phyloP scores from a whole-genome alignment of 2,888 invertebrate genomes.

The Lasioglossum zephyrum region DNA sequence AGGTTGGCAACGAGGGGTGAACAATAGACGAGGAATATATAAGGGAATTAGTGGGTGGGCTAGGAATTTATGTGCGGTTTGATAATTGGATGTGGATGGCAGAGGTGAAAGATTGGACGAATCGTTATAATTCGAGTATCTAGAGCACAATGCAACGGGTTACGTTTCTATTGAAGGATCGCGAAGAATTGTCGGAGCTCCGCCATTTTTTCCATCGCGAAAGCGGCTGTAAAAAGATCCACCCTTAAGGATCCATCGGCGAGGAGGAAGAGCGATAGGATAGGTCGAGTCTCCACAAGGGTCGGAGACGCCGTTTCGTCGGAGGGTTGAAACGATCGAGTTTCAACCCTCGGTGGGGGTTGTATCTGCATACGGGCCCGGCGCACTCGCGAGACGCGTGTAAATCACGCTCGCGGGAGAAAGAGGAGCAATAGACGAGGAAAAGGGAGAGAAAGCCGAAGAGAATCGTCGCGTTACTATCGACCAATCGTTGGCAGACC shows the following conservation, averaged over 20 bases:
- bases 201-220: slow-evolving; percentile 65
- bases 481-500: slow-evolving; percentile 83
- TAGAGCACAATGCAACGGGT: background rate
- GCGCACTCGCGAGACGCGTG: slow-evolving; percentile 43
- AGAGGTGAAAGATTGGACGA: background rate
- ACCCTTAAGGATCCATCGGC: slow-evolving; percentile 61
- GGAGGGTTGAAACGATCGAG: slow-evolving; percentile 46
- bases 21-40: background rate
- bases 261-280: slow-evolving; percentile 71
- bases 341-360: slow-evolving; percentile 52
- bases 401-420: slow-evolving; percentile 59
- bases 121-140: background rate
- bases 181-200: background rate
- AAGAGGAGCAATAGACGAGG: slow-evolving; percentile 45
- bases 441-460: slow-evolving; percentile 62
- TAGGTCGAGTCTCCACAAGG: slow-evolving; percentile 67
- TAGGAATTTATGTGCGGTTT: background rate
- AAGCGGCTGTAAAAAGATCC: slow-evolving; percentile 67
- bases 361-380: slow-evolving; percentile 74
- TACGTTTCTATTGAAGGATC: background rate
- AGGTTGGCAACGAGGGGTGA: no score
- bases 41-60: background rate
- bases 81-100: background rate
- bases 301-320: slow-evolving; percentile 23
- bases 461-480: slow-evolving; percentile 80